A percentile compares a stretch with the other conserved stretches of the same genome.
Evolutionary conservation across 1,140 invertebrate species (phyloP).

Genomic region (Physella acuta): DNA sequence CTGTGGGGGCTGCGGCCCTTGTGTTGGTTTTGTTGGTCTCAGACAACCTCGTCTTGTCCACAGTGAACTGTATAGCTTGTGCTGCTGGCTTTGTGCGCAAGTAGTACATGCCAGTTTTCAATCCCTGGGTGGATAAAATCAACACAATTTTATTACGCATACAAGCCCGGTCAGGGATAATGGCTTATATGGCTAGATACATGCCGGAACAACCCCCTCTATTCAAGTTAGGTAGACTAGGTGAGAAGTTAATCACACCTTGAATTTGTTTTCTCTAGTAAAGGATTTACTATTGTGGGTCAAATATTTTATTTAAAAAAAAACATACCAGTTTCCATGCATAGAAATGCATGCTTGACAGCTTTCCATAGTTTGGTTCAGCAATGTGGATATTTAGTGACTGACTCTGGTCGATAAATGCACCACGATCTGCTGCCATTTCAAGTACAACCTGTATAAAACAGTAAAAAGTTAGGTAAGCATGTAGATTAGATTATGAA

Average conservation of each 20-base stretch:
- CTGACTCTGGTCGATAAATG: slow-evolving; percentile 98
- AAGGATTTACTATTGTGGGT: no score
- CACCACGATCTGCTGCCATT: slow-evolving; percentile 96
- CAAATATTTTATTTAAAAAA: background rate
- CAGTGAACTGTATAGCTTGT: slow-evolving; percentile 95
- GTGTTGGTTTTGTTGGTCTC: slow-evolving; percentile 27
- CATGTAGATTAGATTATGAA: no score
- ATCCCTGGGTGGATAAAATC: slow-evolving; percentile 65
- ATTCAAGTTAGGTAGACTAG: no score
- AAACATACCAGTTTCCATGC: slow-evolving; percentile 84
- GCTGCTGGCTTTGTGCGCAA: slow-evolving; percentile 94
- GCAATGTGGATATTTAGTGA: slow-evolving; percentile 96
- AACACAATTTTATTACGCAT: no score
- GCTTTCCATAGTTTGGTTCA: slow-evolving; percentile 87
- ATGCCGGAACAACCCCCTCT: no score
- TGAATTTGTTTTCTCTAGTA: no score
- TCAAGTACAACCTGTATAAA: slow-evolving; percentile 72
- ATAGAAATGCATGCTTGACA: slow-evolving; percentile 98
- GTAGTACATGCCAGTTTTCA: slow-evolving; percentile 99
- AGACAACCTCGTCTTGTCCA: slow-evolving; percentile 81
- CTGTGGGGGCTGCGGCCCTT: background rate
- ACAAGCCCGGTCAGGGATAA: no score
- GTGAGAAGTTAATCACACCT: no score
- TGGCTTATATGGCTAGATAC: no score
- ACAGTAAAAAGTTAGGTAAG: background rate